Conservation (phyloP, 2,113 vertebrate species). For the Anarrhichthys ocellatus region DNA sequence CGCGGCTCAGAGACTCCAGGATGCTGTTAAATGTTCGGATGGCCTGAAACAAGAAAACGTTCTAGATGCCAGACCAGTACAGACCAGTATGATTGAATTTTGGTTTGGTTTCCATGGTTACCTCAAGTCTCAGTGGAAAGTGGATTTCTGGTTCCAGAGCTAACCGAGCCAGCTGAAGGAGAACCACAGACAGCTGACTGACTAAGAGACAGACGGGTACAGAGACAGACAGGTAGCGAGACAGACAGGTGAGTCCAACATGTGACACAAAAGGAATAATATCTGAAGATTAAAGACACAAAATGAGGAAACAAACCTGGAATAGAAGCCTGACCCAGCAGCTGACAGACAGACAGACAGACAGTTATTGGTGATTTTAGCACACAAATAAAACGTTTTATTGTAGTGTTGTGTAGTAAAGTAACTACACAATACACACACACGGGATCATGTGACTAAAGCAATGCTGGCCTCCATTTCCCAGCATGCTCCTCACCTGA, state of each 20-base stretch:
- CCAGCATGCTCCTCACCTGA: conserved; percentile 45
- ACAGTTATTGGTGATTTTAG: neutral
- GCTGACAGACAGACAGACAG: conserved; percentile 20
- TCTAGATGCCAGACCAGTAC: neutral
- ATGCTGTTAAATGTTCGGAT: conserved; percentile 89
- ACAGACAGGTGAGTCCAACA: neutral
- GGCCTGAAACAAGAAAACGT: conserved; percentile 79
- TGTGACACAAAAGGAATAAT: neutral
- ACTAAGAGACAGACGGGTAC: conserved; percentile 36
- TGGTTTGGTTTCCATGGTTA: conserved; percentile 56
- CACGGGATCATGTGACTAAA: neutral
- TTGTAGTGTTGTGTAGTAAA: neutral
- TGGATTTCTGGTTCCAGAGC: conserved; percentile 75
- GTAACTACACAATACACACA: neutral
- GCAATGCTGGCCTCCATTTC: neutral
- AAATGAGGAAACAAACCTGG: conserved; percentile 37
- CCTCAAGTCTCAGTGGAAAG: conserved; percentile 85
- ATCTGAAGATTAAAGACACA: neutral
- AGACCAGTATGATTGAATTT: neutral
- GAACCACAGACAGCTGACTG: conserved; percentile 80
- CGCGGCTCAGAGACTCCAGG: conserved; percentile 78
- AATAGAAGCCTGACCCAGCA: conserved; percentile 51
- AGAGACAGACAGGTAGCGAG: conserved; percentile 12
- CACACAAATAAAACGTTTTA: no score
- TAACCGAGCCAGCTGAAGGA: conserved; percentile 84